phyloP scores from a whole-genome alignment of 2,888 invertebrate genomes.

The Leucozona laternaria region DNA sequence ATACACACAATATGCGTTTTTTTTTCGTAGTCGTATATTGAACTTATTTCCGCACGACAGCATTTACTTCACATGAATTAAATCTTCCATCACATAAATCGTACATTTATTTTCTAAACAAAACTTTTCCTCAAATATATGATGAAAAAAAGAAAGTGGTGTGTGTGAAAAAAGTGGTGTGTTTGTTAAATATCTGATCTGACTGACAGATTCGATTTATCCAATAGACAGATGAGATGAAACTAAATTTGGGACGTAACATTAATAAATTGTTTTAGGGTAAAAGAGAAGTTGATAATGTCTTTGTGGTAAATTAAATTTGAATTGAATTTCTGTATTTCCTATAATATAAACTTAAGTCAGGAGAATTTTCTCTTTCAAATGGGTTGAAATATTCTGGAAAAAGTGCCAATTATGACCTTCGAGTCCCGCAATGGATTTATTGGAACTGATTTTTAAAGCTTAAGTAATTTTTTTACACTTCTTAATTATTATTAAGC shows the following conservation, averaged over 20 bases:
- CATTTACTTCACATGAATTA: not conserved
- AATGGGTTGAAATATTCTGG: not conserved
- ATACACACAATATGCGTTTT: too few relatives aligned
- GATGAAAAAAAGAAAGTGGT: not conserved
- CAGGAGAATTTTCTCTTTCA: not conserved
- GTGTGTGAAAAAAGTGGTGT: not conserved
- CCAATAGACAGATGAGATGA: not conserved
- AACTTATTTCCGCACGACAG: too few relatives aligned
- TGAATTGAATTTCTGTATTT: not conserved
- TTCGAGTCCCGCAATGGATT: too few relatives aligned
- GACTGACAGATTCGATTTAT: conserved; percentile 33
- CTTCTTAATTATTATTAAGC: too few relatives aligned
- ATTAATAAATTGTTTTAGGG: not conserved
- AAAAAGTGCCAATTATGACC: not conserved
- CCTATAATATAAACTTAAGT: not conserved
- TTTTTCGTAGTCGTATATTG: too few relatives aligned
- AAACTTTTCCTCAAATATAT: conserved; percentile 17
- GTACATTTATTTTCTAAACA: conserved; percentile 32
- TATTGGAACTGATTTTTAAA: too few relatives aligned
- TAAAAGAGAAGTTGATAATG: not conserved
- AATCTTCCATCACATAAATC: not conserved
- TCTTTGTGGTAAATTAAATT: not conserved
- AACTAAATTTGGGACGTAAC: not conserved
- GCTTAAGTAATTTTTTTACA: too few relatives aligned
- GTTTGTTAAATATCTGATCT: conserved; percentile 4